Base-by-base conservation (phyloP, 2,113 vertebrate species). In the Bos indicus region DNA sequence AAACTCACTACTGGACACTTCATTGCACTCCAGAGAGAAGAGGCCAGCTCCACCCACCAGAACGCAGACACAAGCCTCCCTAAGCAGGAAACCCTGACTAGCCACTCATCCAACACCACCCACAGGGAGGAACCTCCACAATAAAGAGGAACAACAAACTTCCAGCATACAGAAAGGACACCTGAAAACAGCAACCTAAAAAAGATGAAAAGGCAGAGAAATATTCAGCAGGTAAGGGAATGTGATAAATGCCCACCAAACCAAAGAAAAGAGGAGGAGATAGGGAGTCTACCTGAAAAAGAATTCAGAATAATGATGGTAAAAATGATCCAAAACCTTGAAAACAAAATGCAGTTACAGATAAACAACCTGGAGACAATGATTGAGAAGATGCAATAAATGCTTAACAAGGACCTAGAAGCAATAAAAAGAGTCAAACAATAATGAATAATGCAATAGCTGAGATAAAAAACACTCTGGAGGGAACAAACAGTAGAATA, bases 31-130 rank as follows among this genome's bases (percentile, higher is more conserved):
- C 17, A 71, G n/a, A 71, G 64, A 71, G 64, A 64, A 64, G 33
- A 67, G 64, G 30, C 64, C 64, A 36, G 64, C 64, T 71, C n/a
- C n/a, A 67, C 17, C 17, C 4, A 5, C 64, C 64, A 71, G 17
- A 36, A 11, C n/a, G 11, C 10, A 1, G 0, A 71, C 0, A 1
- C 10, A 71, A n/a, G n/a, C 64, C 17, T 36, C n/a, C 64, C 64
- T 21, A 71, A 71, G n/a, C 17, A 71, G 64, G 64, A 36, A 71
- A 71, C 2, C 64, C 36, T 71, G 64, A 71, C 64, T 71, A 36
- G 17, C 64, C n/a, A 71, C 64, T 71, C 64, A 2, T 36, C 64
- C 64, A 71, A 36, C 64, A 4, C 7, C 8, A 36, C 4, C 8
- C n/a, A 36, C 64, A 71, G n/a, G 64, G 17, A 36, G n/a, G 17